phyloP scores from a whole-genome alignment of 2,888 invertebrate species.

The Portevinia maculata region DNA sequence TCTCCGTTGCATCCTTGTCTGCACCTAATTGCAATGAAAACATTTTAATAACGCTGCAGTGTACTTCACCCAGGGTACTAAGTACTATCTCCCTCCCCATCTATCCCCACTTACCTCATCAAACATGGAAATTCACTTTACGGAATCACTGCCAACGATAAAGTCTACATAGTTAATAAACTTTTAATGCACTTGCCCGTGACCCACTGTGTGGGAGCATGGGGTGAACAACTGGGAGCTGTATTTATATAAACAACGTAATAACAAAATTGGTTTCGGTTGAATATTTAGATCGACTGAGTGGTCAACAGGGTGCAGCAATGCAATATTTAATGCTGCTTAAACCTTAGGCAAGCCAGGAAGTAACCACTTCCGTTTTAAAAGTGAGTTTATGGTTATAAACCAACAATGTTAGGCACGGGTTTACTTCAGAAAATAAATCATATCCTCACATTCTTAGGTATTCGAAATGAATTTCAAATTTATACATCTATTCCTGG shows the following conservation, averaged over 20 bases:
- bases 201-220: conserved; percentile 12
- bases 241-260: conserved; percentile 4
- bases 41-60: conserved; percentile 29
- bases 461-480: not conserved
- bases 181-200: conserved; percentile 70
- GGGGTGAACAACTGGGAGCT: not conserved
- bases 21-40: conserved; percentile 37
- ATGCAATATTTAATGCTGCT: conserved; percentile 25
- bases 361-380: not conserved
- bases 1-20: not conserved
- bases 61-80: not conserved
- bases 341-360: conserved; percentile 10
- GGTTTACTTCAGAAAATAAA: not conserved
- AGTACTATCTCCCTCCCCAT: not conserved
- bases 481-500: conserved; percentile 77
- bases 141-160: conserved; percentile 57
- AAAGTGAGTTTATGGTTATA: not conserved
- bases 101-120: conserved; percentile 14
- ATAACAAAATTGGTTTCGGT: conserved; percentile 8
- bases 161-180: conserved; percentile 67
- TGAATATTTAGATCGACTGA: conserved; percentile 25
- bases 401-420: not conserved
- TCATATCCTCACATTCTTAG: not conserved
- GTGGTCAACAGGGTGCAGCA: conserved; percentile 49
- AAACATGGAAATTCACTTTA: conserved; percentile 69